phyloP scores from a whole-genome alignment of 2,797 vertebrate genomes.

The Molossus alvarezi region DNA sequence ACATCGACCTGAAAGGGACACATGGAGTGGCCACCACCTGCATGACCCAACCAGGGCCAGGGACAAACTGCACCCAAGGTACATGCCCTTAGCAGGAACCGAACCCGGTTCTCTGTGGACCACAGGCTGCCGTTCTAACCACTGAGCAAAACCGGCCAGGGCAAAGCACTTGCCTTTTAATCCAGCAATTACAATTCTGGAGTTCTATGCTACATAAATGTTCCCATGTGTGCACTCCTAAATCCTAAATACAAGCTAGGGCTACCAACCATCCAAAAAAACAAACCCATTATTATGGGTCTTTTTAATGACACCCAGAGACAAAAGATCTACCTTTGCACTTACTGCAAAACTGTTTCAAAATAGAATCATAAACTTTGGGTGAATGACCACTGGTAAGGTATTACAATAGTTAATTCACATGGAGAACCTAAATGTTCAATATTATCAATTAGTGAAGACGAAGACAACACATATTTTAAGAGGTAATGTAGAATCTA shows the following conservation, averaged over 20 bases:
- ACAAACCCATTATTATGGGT: background rate
- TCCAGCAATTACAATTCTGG: background rate
- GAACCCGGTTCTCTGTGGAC: too few species aligned
- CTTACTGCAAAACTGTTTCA: background rate
- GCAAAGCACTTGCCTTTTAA: background rate
- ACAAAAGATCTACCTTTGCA: background rate
- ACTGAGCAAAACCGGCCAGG: too few species aligned
- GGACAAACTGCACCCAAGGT: too few species aligned
- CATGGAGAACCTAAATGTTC: background rate
- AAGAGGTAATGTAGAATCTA: background rate
- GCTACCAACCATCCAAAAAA: background rate
- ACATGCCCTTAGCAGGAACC: too few species aligned
- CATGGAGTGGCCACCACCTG: too few species aligned
- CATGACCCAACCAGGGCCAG: too few species aligned
- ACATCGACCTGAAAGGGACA: too few species aligned
- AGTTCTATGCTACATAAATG: background rate
- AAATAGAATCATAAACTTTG: background rate
- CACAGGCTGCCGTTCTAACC: too few species aligned
- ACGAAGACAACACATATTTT: background rate
- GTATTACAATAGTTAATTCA: background rate
- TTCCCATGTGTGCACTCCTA: background rate
- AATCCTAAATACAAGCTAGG: background rate
- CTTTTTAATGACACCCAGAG: background rate
- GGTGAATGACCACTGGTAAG: background rate
- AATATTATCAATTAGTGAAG: background rate